Evolutionary conservation across 2,113 vertebrate genomes (phyloP), one percentile per base, ranked within the genome.

Genomic region (Oreochromis niloticus): DNA sequence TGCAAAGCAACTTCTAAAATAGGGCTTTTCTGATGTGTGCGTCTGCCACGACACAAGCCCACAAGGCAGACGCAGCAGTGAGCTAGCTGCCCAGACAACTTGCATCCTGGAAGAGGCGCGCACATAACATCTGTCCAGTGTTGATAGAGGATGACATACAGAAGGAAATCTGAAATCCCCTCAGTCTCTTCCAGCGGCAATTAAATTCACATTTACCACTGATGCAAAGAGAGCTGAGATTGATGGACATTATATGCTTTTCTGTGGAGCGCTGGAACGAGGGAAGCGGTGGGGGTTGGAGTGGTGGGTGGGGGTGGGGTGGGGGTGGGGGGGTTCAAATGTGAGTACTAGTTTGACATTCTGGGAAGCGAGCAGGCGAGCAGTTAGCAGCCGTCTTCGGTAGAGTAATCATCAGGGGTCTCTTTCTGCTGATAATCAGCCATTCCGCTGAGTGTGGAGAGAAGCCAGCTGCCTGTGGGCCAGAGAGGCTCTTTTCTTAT

Each of bases 351-450:
- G 85, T 87, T 90, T 91, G 92, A 94, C 84, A 91, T 96, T 93
- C 80, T 90, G 90, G 89, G 85, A 88, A 88, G 86, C 3, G 85
- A 89, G 87, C 87, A 68, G 86, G 86, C 87, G 39, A 84, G 89
- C 90, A 92, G 92, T 94, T 94, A 94, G 93, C 84, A 87, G 89
- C 57, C 68, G 50, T 93, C 87, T 88, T 68, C 73, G 87, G 89
- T 91, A 88, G 89, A 93, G 90, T 92, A 94, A 94, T 94, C 93
- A 94, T 93, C 93, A 85, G 93, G 93, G 94, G 89, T 93, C 89
- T 95, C 94, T 93, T 91, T 95, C 87, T 94, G 92, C 92, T 89
- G 94, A 94, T 95, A 92, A 94, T 95, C 94, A 93, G 87, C 54
- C 63, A 71, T 95, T 95, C 86, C n/a, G 50, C 91, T 90, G 87